These are phyloP conservation scores for Caenorhabditis japonica DNA, from an alignment of 2,888 invertebrate species.

Conservation along the genomic window DNA sequence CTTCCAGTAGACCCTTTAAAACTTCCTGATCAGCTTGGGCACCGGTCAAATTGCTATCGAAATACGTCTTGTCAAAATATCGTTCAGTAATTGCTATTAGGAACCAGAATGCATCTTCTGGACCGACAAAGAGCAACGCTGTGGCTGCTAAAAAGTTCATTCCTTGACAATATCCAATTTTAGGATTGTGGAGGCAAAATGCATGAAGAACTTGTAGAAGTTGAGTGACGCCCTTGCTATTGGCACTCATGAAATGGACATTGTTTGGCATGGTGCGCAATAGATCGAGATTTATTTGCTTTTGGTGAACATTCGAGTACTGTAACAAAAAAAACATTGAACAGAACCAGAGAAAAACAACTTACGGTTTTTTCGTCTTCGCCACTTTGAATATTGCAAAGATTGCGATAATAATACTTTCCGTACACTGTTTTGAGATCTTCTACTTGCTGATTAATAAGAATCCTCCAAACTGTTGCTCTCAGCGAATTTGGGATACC, in stretches of 20 bases:
- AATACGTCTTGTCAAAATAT: slow-evolving; percentile 80
- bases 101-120: slow-evolving; percentile 81
- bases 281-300: slow-evolving; percentile 80
- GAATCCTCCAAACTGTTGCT: slow-evolving; percentile 79
- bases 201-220: slow-evolving; percentile 80
- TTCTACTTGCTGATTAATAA: slow-evolving; percentile 78
- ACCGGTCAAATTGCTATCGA: slow-evolving; percentile 80
- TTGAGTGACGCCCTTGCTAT: slow-evolving; percentile 80
- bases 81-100: slow-evolving; percentile 80
- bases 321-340: too few species aligned
- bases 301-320: slow-evolving; percentile 77
- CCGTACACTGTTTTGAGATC: slow-evolving; percentile 79
- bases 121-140: slow-evolving; percentile 79
- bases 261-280: slow-evolving; percentile 81
- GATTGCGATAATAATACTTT: slow-evolving; percentile 79
- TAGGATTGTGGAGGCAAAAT: slow-evolving; percentile 80
- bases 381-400: slow-evolving; percentile 78
- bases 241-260: slow-evolving; percentile 79
- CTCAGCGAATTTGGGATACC: slow-evolving; percentile 80
- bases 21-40: slow-evolving; percentile 80
- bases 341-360: too few species aligned
- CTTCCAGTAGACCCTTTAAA: slow-evolving; percentile 79
- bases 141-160: slow-evolving; percentile 81
- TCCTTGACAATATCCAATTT: slow-evolving; percentile 81
- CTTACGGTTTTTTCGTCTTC: slow-evolving; percentile 79